These are phyloP conservation scores for Pediacus dermestoides DNA, from an alignment of 2,888 invertebrate genomes.

Conservation along the genomic window DNA sequence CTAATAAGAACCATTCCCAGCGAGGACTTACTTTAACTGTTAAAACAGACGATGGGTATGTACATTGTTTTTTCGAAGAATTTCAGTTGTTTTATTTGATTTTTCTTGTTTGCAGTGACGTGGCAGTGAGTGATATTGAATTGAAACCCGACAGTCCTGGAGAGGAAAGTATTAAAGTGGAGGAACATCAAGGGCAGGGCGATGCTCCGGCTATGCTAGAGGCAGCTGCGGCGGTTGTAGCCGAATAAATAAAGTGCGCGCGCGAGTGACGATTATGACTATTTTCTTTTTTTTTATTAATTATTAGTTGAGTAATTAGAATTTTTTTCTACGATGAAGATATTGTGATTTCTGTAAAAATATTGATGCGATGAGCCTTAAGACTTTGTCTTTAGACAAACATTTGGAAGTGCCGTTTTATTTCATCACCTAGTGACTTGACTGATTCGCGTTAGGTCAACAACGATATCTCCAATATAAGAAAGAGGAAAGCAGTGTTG, in stretches of 20 bases:
- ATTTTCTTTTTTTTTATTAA: too few relatives aligned
- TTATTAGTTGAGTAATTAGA: too few relatives aligned
- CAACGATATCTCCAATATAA: constrained; percentile 27
- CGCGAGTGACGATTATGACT: too few relatives aligned
- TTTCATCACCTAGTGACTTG: constrained; percentile 24
- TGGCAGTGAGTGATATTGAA: constrained; percentile 43
- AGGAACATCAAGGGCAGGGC: constrained; percentile 48
- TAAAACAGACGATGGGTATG: constrained; percentile 46
- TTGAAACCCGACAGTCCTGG: too few relatives aligned
- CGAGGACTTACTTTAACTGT: constrained; percentile 42
- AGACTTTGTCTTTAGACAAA: too few relatives aligned
- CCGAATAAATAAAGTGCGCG: too few relatives aligned
- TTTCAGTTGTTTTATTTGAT: neutral
- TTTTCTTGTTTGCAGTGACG: constrained; percentile 38
- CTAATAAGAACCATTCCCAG: constrained; percentile 38
- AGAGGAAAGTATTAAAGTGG: too few relatives aligned
- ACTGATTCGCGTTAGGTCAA: constrained; percentile 32
- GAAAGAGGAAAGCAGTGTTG: constrained; percentile 22
- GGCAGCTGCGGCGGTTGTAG: constrained; percentile 13
- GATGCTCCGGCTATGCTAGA: constrained; percentile 40
- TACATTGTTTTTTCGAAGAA: constrained; percentile 15
- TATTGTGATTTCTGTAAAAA: too few relatives aligned
- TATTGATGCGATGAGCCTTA: too few relatives aligned
- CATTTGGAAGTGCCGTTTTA: too few relatives aligned
- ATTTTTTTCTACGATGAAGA: too few relatives aligned